Conservation (phyloP, 2,888 invertebrate species). For the Orthosia cruda region DNA sequence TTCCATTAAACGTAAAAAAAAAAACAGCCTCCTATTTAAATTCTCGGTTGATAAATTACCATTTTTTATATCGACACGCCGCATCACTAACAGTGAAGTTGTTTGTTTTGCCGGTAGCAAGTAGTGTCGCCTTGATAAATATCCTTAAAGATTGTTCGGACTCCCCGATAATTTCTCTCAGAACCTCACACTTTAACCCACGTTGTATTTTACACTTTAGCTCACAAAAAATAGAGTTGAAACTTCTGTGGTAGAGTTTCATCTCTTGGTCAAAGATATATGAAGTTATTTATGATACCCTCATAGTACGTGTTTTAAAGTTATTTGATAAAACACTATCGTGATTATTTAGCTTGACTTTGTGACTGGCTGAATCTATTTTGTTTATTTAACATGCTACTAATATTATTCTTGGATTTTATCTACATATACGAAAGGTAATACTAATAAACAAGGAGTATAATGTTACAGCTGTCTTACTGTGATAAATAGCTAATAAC, state of each 20-base stretch:
- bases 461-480: conserved; percentile 76
- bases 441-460: conserved; percentile 77
- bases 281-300: conserved; percentile 88
- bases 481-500: conserved; percentile 62
- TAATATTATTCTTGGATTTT: conserved; percentile 82
- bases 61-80: conserved; percentile 73
- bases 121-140: conserved; percentile 91
- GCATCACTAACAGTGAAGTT: conserved; percentile 87
- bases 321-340: conserved; percentile 91
- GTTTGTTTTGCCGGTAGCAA: conserved; percentile 91
- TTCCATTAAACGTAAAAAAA: conserved; percentile 48
- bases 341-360: conserved; percentile 89
- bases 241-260: conserved; percentile 51
- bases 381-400: conserved; percentile 85
- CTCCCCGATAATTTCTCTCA: conserved; percentile 88
- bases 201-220: conserved; percentile 72
- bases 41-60: conserved; percentile 65
- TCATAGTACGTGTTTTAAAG: conserved; percentile 89
- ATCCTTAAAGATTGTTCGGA: conserved; percentile 90
- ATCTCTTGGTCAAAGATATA: conserved; percentile 73
- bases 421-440: conserved; percentile 78
- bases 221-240: conserved; percentile 61
- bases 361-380: conserved; percentile 86
- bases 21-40: conserved; percentile 50
- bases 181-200: conserved; percentile 80